Evolutionary conservation across 2,797 vertebrate species (phyloP).

Genomic region (Acrossocheilus fasciatus): DNA sequence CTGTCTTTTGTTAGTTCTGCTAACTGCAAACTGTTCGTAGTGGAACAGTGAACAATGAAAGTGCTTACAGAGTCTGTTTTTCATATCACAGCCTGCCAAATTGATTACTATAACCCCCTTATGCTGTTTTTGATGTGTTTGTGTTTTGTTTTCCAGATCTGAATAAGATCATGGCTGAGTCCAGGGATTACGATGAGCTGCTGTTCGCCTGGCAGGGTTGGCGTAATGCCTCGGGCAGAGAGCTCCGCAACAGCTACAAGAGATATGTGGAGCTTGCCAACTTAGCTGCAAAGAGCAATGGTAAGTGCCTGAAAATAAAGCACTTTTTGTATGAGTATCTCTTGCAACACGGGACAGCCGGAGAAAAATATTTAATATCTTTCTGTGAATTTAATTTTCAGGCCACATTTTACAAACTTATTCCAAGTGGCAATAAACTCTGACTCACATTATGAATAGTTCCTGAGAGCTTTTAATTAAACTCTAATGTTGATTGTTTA

Average conservation of each 20-base stretch:
- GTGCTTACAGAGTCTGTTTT: not conserved
- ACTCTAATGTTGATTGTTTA: not conserved
- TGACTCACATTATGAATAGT: not conserved
- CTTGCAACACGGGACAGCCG: not conserved
- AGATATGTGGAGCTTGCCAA: conserved; percentile 93
- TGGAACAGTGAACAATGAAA: conserved; percentile 1
- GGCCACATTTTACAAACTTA: not conserved
- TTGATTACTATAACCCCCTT: not conserved
- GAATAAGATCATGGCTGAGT: conserved; percentile 88
- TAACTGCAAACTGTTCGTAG: not conserved
- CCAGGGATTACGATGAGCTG: conserved; percentile 87
- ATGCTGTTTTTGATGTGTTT: not conserved
- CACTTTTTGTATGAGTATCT: not conserved
- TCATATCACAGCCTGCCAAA: conserved; percentile 12
- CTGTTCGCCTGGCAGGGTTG: conserved; percentile 93
- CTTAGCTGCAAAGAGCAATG: conserved; percentile 89
- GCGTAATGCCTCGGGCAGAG: conserved; percentile 88
- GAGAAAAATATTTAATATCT: not conserved
- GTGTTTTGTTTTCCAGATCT: conserved; percentile 81
- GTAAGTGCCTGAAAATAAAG: conserved; percentile 73
- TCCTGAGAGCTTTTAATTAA: not conserved
- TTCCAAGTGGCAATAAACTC: not conserved
- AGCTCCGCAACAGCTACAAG: conserved; percentile 82
- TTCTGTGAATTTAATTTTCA: not conserved
- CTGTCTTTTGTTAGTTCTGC: not conserved